Evolutionary conservation across 2,797 vertebrate genomes (phyloP), one percentile per base, ranked within the genome.

Genomic region (Steatocranus sp.): DNA sequence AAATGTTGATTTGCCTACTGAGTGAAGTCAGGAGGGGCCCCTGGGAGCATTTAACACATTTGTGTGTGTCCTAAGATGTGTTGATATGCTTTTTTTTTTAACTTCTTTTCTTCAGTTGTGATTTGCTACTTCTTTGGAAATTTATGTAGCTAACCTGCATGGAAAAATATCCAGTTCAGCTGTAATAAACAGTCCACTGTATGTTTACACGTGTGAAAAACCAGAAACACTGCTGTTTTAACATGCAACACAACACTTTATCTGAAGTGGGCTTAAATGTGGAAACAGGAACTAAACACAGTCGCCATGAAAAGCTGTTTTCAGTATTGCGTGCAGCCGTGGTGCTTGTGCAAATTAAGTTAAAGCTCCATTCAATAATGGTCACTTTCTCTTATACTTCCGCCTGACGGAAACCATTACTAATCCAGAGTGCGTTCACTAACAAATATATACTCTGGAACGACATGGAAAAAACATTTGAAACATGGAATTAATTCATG

Each of bases 1-100:
- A 96, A 96, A 93, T 93, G 91, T 92, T 94, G 86, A 89, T 94
- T 95, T 78, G 84, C 91, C 91, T 87, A 32, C 77, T 56, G 85
- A 92, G 83, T 86, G 83, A 83, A 93, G 84, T 89, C 83, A 66
- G 87, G 88, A 91, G 83, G 79, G 86, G 87, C 84, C 79, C 81
- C 38, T 32, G 82, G 87, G 91, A 89, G 41, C 23, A 49, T 36
- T 54, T n/a, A 75, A 76, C 78, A 68, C 32, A 79, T 58, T 23
- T 68, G 53, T 56, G 25, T 43, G 3, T 73, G 75, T 66, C 68
- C 68, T 73, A 17, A 73, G 15, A 73, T 18, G 43, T 48, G 68
- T 30, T 48, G 25, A 73, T 27, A n/a, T 32, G 17, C 10, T 70
- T 70, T 23, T 73, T 73, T 49, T 73, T 73, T 48, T 8, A 73